Conservation (phyloP, 2,797 vertebrate species). For the Brotula barbata region DNA sequence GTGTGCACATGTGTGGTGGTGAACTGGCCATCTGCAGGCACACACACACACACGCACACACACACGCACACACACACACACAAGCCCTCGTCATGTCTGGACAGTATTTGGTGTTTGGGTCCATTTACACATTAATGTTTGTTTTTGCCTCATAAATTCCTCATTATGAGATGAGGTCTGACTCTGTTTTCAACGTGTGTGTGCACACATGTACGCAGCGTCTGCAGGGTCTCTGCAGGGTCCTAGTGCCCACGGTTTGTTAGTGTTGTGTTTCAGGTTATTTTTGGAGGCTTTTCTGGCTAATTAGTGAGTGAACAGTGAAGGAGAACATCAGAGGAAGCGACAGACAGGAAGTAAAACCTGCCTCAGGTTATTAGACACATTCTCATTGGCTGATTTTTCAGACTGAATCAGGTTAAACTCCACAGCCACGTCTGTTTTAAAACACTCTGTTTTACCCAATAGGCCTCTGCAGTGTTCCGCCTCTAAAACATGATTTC, state of each 20-base stretch:
- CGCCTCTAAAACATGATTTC: constrained; percentile 28
- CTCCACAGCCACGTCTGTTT: constrained; percentile 34
- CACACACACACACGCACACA: constrained; percentile 17
- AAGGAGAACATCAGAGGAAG: constrained; percentile 36
- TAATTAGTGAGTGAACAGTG: constrained; percentile 35
- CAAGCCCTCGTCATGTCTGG: not conserved
- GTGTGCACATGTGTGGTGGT: constrained; percentile 21
- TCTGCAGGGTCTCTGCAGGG: constrained; percentile 56
- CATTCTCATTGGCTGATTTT: constrained; percentile 32
- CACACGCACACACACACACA: not conserved
- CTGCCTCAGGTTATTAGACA: constrained; percentile 18
- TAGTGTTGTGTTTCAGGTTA: constrained; percentile 7
- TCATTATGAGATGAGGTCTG: constrained; percentile 33
- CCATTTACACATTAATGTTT: constrained; percentile 17
- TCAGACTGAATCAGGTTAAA: constrained; percentile 47
- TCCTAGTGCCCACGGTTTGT: constrained; percentile 61
- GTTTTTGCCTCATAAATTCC: constrained; percentile 25
- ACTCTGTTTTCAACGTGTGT: constrained; percentile 6
- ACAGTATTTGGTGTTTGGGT: no score
- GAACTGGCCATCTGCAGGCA: constrained; percentile 48
- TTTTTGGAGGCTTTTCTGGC: constrained; percentile 34
- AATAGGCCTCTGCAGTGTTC: constrained; percentile 1
- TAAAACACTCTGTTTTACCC: constrained; percentile 47
- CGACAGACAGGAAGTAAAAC: constrained; percentile 19
- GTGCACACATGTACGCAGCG: constrained; percentile 23